Evolutionary conservation across 2,888 invertebrate species (phyloP), one percentile per base, ranked within the genome.

Genomic region (Parochlus steinenii): DNA sequence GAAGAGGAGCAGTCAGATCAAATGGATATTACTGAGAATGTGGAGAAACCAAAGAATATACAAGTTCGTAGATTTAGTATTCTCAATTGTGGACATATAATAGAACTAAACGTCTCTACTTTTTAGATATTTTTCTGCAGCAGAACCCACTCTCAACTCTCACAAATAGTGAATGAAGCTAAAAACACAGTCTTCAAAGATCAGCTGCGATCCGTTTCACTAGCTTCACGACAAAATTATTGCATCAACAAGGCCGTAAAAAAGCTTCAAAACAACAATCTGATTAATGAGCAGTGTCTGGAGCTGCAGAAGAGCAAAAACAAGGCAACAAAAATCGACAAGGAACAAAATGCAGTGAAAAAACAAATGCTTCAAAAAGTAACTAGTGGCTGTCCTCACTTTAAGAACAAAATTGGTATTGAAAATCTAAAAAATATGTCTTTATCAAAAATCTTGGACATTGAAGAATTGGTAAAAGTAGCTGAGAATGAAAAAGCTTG

Each of bases 111-210:
- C 17, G 25, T 12, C 11, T 18, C 22, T 38, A 29, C 26, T 43
- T 58, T 58, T 22, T 60, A 85, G 79, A 80, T 98, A 41, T 87
- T 77, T 51, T 95, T 87, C 55, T 89, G 90, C 54, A 93, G 92
- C 42, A 70, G 98, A 47, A 98, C 98, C 5, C 97, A 98, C 58
- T 93, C 97, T 2, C 97, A 98, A 53, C 58, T 98, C 25, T 71
- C 86, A 0, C 98, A 98, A 56, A 86, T 98, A 58, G 74, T 93
- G n/a, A 71, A 76, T 28, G 98, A 98, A 65, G 69, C 97, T 3
- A 74, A 78, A 45, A 77, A 77, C 48, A 92, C 87, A 37, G 67
- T 72, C 2, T 89, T 75, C 52, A 70, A 67, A 5, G 62, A 72
- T 14, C 59, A 72, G 35, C 64, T 80, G 4, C 71, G 83, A 39